Base-by-base conservation (phyloP, 2,888 invertebrate genomes). In the Hypsopygia costalis region DNA sequence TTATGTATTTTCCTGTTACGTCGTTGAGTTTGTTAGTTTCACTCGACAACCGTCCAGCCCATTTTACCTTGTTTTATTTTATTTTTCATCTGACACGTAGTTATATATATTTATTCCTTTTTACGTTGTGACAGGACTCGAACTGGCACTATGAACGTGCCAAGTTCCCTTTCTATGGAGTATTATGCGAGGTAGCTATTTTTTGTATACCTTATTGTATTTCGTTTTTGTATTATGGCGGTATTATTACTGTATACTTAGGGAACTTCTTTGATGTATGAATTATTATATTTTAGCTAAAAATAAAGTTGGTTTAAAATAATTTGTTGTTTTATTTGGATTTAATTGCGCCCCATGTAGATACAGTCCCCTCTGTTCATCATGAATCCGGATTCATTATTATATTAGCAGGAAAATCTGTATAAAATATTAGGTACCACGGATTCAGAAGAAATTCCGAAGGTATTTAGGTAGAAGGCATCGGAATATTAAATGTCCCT, bases 221-320 rank as follows among this genome's bases (percentile, higher is more conserved):
- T 47, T 41, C 25, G 25, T 49, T 63, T 76, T 76, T 67, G 55
- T 75, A 76, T 78, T 78, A 66, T 70, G 62, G 68, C 69, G 75
- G 81, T 86, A 82, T 80, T 79, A 78, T 75, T 74, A 81, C 69
- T 71, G 69, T 83, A 79, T 76, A 77, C 69, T 78, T 86, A 83
- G 76, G 75, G 55, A 76, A 75, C 86, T 86, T 82, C 85, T 83
- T 87, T 85, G 83, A 87, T 87, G 87, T 88, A 87, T 87, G 86
- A 74, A 88, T 87, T 85, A 87, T 86, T 87, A 88, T 87, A 87
- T 88, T 87, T 87, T 88, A 88, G 88, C 87, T 88, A 88, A 86
- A 86, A 87, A 87, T 87, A 88, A 87, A 88, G 87, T 88, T 87
- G 87, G 85, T 88, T 87, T 88, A 85, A 87, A 85, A 81, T 75